Base-by-base conservation (phyloP, 2,113 vertebrate species). In the Taurulus bubalis region DNA sequence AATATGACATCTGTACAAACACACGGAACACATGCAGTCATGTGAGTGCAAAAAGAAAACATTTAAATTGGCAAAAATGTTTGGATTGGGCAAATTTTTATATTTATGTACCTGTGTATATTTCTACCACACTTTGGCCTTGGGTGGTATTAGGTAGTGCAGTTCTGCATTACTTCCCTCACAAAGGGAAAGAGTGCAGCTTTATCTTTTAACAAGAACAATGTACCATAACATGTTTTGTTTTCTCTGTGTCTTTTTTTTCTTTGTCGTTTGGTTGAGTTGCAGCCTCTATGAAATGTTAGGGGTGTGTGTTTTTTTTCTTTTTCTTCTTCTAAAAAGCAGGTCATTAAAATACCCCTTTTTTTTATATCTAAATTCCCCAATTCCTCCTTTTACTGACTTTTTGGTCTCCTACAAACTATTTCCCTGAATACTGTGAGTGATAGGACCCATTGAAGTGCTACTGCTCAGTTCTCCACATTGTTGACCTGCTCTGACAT, bases 61-160 rank as follows among this genome's bases (percentile, higher is more conserved):
- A 38, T 87, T 75, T 82, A 65, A 91, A 90, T 90, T 91, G 87
- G 87, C 75, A 30, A 65, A 79, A 85, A 75, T 84, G 80, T 88
- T 85, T 86, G 80, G 88, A 90, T 86, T 60, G 82, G 91, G 91
- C 90, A 72, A 71, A 91, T 87, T 94, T 94, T 94, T 92, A 87
- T 94, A 92, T 93, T 90, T 87, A 93, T 93, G 92, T 94, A 90
- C 88, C 71, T 93, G 90, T 93, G 92, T 94, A 90, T 93, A 91
- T 94, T 94, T 94, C 89, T 91, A 93, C 90, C 90, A 90, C 85
- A 91, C 84, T 89, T 89, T 86, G 91, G 87, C 89, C 86, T 92
- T 82, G 89, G 85, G 89, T 89, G 91, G 88, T 87, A 83, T 89
- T 87, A 71, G 53, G 90, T 84, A 79, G 82, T 89, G 87, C 91